Percentiles rank a stretch among this genome's conserved stretches.
Conservation (phyloP, 2,113 vertebrate species). For the Pedionomus torquatus region DNA sequence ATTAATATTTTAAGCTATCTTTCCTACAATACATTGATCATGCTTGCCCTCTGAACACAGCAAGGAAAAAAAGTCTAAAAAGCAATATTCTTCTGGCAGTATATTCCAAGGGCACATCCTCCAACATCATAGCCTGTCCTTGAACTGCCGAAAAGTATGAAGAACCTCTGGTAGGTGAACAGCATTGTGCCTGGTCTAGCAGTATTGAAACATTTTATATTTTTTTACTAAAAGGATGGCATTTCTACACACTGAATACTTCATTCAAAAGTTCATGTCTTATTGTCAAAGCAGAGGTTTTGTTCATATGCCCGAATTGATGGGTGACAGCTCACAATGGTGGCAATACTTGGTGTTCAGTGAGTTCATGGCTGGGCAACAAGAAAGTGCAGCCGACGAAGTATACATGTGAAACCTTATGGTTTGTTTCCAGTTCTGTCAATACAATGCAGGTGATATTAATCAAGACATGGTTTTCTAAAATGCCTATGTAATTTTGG, state of each 20-base stretch:
- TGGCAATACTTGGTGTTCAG: background rate
- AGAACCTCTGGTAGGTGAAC: background rate
- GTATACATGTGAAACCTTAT: rapidly evolving
- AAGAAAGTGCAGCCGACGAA: background rate
- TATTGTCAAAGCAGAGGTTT: background rate
- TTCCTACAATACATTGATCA: background rate
- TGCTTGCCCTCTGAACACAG: background rate
- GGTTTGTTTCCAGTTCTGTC: background rate
- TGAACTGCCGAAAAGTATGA: background rate
- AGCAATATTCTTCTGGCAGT: background rate
- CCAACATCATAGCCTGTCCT: background rate
- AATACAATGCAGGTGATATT: background rate
- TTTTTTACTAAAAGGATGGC: background rate
- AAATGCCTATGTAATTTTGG: background rate
- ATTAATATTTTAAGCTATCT: constrained; percentile 31
- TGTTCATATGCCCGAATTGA: background rate
- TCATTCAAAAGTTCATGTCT: background rate
- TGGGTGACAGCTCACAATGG: background rate
- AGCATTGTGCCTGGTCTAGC: background rate
- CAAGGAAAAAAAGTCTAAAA: background rate
- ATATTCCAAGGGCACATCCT: background rate
- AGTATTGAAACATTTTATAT: background rate
- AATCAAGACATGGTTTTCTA: background rate
- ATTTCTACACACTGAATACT: background rate
- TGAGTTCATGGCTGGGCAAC: background rate